phyloP scores from a whole-genome alignment of 2,888 invertebrate genomes.

The Ypsolopha sequella region DNA sequence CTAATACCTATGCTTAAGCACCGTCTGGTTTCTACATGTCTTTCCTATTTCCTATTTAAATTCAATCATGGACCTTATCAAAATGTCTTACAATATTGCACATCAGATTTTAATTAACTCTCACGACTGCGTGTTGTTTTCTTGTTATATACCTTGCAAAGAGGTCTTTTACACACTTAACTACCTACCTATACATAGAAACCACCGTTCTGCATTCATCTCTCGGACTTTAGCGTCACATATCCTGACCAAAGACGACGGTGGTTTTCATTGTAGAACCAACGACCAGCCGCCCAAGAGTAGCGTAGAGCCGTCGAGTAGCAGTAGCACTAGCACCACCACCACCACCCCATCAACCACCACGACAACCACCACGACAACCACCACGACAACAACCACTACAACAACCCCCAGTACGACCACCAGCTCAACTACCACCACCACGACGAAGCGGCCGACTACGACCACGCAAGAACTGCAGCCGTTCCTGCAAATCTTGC shows the following conservation, averaged over 20 bases:
- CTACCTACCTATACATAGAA: too few species aligned
- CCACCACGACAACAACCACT: slow-evolving; percentile 41
- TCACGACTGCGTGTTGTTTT: too few species aligned
- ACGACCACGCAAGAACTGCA: slow-evolving; percentile 31
- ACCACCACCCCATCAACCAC: slow-evolving; percentile 27
- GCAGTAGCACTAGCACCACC: slow-evolving; percentile 7
- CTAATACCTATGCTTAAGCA: too few species aligned
- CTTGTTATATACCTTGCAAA: too few species aligned
- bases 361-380: slow-evolving; percentile 34
- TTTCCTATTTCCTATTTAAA: too few species aligned
- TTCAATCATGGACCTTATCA: too few species aligned
- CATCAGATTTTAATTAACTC: too few species aligned
- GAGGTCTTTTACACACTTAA: too few species aligned
- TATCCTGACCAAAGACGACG: slow-evolving; percentile 4
- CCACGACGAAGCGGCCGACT: slow-evolving; percentile 30
- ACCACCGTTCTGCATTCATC: too few species aligned
- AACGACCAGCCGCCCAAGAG: slow-evolving; percentile 26
- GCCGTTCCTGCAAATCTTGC: slow-evolving; percentile 56
- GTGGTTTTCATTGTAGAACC: slow-evolving; percentile 36
- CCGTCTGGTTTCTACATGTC: too few species aligned
- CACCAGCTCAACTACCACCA: slow-evolving; percentile 44
- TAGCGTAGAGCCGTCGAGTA: slow-evolving; percentile 34
- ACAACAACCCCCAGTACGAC: slow-evolving; percentile 53
- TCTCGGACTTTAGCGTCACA: background rate
- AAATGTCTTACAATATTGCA: too few species aligned